Evolutionary conservation across 2,113 vertebrate species (phyloP).

Genomic region (Leiothrix lutea): DNA sequence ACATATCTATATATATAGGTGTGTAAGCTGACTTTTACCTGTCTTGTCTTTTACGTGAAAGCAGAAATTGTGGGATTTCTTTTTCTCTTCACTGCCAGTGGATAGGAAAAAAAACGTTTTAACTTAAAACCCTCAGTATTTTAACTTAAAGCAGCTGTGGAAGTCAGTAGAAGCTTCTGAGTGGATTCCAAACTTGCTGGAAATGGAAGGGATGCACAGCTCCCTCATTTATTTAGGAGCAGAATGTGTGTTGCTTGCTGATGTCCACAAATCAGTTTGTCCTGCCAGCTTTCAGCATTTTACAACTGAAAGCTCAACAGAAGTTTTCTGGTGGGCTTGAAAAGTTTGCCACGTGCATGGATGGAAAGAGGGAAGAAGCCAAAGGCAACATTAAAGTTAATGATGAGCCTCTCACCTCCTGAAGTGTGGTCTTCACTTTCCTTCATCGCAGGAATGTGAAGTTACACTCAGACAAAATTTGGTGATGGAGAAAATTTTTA

Average conservation of each 20-base stretch:
- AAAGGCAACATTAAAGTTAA: background rate
- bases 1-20: background rate
- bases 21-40: background rate
- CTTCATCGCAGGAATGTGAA: background rate
- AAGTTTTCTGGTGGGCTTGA: background rate
- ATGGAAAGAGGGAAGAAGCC: background rate
- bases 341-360: rapidly evolving
- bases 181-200: background rate
- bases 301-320: background rate
- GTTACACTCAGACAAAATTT: background rate
- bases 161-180: background rate
- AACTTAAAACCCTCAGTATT: background rate
- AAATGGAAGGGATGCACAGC: background rate
- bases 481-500: background rate
- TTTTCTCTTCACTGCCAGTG: background rate
- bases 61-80: background rate
- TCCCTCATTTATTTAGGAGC: background rate
- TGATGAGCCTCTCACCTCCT: background rate
- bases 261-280: background rate
- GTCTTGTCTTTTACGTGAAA: background rate
- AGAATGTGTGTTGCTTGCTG: background rate
- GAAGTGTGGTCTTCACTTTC: background rate
- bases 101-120: background rate
- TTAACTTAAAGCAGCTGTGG: background rate
- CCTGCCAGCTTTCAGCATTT: background rate